Evolutionary conservation across 2,797 vertebrate genomes (phyloP).

Genomic region (Oreortyx pictus): DNA sequence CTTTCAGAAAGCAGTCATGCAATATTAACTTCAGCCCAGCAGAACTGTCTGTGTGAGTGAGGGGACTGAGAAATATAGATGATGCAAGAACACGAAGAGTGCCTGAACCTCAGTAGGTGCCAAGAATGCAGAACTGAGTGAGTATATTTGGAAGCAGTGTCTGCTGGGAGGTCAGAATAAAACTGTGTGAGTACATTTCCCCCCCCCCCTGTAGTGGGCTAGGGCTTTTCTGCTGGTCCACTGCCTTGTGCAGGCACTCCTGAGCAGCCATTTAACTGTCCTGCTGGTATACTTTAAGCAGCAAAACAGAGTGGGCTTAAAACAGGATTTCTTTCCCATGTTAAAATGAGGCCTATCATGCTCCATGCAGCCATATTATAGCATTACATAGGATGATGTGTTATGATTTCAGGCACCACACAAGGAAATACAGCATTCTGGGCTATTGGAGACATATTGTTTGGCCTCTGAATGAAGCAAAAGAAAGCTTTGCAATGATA

Average conservation of each 20-base stretch:
- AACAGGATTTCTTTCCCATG: not conserved
- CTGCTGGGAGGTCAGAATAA: not conserved
- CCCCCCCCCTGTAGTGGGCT: not conserved
- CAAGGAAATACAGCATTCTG: not conserved
- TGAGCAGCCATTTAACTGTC: fast-evolving
- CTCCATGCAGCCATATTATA: not conserved
- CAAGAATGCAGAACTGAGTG: not conserved
- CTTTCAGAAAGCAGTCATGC: not conserved
- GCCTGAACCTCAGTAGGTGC: not conserved
- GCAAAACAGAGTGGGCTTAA: not conserved
- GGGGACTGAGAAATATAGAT: not conserved
- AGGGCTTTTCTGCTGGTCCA: not conserved
- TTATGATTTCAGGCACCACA: not conserved
- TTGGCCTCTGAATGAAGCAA: not conserved
- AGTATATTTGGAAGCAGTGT: not conserved
- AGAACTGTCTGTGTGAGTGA: not conserved
- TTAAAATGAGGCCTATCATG: not conserved
- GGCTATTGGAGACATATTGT: not conserved
- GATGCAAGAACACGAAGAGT: not conserved
- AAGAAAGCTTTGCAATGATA: not conserved
- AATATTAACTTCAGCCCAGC: constrained; percentile 3
- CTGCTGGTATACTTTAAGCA: not conserved
- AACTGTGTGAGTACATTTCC: not conserved
- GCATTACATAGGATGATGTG: not conserved
- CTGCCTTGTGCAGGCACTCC: not conserved